Evolutionary conservation across 1,140 invertebrate species (phyloP), one percentile per base, ranked within the genome.

Genomic region (Lethrus apterus): DNA sequence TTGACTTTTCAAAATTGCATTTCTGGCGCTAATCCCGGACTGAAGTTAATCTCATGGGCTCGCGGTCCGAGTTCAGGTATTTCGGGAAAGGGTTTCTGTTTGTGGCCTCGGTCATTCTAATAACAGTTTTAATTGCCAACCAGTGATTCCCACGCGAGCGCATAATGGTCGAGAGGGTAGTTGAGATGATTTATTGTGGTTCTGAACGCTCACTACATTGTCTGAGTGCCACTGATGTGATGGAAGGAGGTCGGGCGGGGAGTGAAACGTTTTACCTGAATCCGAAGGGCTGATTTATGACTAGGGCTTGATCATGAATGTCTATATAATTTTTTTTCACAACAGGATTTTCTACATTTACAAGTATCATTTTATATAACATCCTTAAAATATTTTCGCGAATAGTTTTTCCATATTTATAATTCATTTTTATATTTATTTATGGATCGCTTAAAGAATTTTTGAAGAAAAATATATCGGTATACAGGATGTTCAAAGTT

Each of bases 121-220:
- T 52, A 44, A 44, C 38, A 24, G 38, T 52, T 44, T 50, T 50
- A 50, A 50, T 50, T 50, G 46, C 29, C 33, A 43, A 34, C 35
- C 42, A 24, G 30, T 30, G 33, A 42, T 43, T 32, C 24, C 40
- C 34, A 30, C 40, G 46, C 46, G 46, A 47, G 36, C 32, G 40
- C 32, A 41, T 46, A 43, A 43, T 23, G 14, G 30, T 24, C 23
- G 13, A 17, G 40, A 46, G 46, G 38, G 32, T 46, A 15, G 43
- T 43, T 44, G 34, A 36, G 21, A 46, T 52, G 50, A 52, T 52
- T 52, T 52, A 52, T 44, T 26, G 38, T 48, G 35, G 24, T 48
- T 33, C 26, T 42, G 14, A 36, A 21, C 32, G 7, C 7, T 44
- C 26, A 40, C 33, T 44, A 44, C 45, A 44, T 42, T 48, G 50